Base-by-base conservation (phyloP, 2,888 invertebrate genomes). In the Cataglyphis rosenhaueri region DNA sequence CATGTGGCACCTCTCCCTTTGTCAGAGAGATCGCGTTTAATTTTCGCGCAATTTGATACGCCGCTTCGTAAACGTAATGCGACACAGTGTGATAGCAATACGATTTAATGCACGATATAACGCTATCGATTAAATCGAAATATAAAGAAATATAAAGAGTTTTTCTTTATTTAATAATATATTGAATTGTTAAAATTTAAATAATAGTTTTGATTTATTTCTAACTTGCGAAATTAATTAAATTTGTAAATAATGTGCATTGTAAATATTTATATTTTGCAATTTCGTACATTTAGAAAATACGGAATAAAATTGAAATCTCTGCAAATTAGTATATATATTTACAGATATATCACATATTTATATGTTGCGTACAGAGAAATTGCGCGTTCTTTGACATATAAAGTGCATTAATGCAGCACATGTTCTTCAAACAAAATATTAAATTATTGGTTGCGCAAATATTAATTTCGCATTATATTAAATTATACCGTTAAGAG, bases 1-100 rank as follows among this genome's bases (percentile, higher is more conserved):
- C 12, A 9, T 52, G 21, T 12, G n/a, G 32, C 6, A 25, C 2
- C 3, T 52, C 52, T 52, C 25, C 9, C 29, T 76, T 44, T 18
- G 32, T 48, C 52, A 52, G 59, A 71, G 70, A 44, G 48, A 48
- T 44, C 21, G 2, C 21, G 15, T 59, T 35, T 44, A 71, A 71
- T 79, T 79, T 71, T 25, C 59, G 10, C 15, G 35, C 59, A 55
- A 79, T 70, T 78, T 68, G 21, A 78, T 70, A 64, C 21, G 6
- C 21, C 25, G 25, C 6, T 25, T 1, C 18, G 44, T 59, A 32
- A 57, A 57, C 44, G 32, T 68, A 65, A 75, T 52, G 12, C 35
- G 5, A 64, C 4, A 21, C 6, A 25, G n/a, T 32, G 18, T 59
- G 41, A 78, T 44, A 57, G 41, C 32, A 41, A 41, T 70, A 41